Conservation (phyloP, 1,140 invertebrate species). For the Drosophila serrata region DNA sequence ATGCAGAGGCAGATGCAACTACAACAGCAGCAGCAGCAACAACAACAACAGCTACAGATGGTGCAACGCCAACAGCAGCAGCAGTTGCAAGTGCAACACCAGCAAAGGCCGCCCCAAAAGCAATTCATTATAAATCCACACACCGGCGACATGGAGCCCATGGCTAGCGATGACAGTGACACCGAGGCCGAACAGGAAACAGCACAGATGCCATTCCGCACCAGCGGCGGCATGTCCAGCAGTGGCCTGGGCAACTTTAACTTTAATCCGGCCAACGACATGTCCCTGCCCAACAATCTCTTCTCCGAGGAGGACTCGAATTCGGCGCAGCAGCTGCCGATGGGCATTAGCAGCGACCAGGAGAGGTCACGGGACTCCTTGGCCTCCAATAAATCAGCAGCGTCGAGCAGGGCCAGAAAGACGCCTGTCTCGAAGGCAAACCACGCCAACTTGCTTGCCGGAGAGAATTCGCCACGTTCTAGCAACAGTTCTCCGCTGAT, state of each 20-base stretch:
- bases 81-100: conserved; percentile 60
- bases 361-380: conserved; percentile 79
- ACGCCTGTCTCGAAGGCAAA: conserved; percentile 54
- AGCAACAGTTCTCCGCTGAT: conserved; percentile 67
- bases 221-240: too few species aligned
- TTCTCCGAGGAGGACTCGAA: conserved; percentile 87
- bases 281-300: conserved; percentile 87
- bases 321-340: conserved; percentile 74
- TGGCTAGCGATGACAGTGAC: conserved; percentile 89
- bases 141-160: conserved; percentile 93
- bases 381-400: conserved; percentile 74
- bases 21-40: conserved; percentile 42
- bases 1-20: conserved; percentile 39
- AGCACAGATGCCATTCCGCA: conserved; percentile 64
- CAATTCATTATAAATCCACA: conserved; percentile 95
- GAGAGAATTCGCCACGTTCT: conserved; percentile 62
- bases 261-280: conserved; percentile 86
- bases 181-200: conserved; percentile 82
- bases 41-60: conserved; percentile 39
- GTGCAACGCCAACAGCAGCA: conserved; percentile 35
- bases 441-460: conserved; percentile 36
- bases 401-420: conserved; percentile 71
- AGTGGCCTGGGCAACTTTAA: conserved; percentile 69
- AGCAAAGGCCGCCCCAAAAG: conserved; percentile 85
- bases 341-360: conserved; percentile 87